Evolutionary conservation across 1,140 invertebrate species (phyloP).

Genomic region (Augochlora pura): DNA sequence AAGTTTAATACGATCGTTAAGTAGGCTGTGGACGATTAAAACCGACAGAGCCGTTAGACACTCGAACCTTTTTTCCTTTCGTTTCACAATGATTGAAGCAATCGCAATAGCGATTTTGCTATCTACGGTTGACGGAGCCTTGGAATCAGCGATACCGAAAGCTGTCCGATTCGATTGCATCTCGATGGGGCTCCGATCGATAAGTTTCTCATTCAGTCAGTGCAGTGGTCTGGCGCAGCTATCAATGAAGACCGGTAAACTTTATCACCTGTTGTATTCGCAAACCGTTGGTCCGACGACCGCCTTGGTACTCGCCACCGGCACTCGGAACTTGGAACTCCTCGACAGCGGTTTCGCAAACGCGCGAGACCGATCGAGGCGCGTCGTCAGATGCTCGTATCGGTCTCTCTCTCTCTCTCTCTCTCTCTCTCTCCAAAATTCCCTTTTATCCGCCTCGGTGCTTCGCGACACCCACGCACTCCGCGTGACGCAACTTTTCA

Average conservation of each 20-base stretch:
- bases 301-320: no score
- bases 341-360: background rate
- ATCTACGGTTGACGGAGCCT: background rate
- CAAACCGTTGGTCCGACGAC: background rate
- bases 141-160: conserved; percentile 17
- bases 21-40: no score
- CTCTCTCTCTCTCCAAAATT: background rate
- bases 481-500: no score
- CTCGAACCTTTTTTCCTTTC: background rate
- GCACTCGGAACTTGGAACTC: background rate
- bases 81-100: background rate
- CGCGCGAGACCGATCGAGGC: background rate
- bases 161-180: conserved; percentile 1
- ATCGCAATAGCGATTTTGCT: background rate
- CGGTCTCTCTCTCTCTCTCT: background rate
- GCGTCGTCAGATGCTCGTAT: no score
- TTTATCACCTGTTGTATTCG: conserved; percentile 1
- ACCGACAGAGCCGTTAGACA: background rate
- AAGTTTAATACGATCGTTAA: no score
- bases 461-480: no score
- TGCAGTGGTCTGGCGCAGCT: background rate
- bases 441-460: no score
- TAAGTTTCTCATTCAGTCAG: conserved; percentile 21
- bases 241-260: background rate
- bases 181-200: conserved; percentile 15